Percentiles rank a stretch among this genome's conserved stretches.
phyloP scores from a whole-genome alignment of 2,797 vertebrate genomes.

The Sebastes taczanowskii region DNA sequence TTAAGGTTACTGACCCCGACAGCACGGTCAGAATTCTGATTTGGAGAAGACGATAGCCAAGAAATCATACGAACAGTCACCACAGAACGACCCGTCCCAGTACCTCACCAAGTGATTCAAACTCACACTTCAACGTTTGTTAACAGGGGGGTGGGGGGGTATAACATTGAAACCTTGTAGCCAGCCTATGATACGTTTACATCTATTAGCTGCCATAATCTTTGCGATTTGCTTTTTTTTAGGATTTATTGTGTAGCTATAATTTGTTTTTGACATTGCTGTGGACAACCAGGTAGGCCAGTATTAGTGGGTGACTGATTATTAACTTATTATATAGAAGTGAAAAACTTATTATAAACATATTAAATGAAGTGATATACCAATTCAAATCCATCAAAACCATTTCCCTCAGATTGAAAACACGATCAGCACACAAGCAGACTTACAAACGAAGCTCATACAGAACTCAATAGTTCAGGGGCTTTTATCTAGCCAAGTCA shows the following conservation, averaged over 20 bases:
- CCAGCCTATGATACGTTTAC: conserved; percentile 48
- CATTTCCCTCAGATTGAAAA: conserved; percentile 50
- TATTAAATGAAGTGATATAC: conserved; percentile 44
- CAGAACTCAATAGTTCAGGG: conserved; percentile 68
- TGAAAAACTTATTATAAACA: conserved; percentile 12
- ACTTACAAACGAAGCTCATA: conserved; percentile 66
- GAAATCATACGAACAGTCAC: conserved; percentile 39
- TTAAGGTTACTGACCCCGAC: conserved; percentile 74
- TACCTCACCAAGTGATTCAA: conserved; percentile 35
- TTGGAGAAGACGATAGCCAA: conserved; percentile 52
- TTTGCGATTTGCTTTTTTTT: conserved; percentile 24
- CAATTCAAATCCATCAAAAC: conserved; percentile 51
- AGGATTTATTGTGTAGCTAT: conserved; percentile 10
- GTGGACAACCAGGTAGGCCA: conserved; percentile 21
- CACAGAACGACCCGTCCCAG: conserved; percentile 36
- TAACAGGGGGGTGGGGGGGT: not conserved
- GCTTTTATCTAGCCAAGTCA: conserved; percentile 74
- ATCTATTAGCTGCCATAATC: conserved; percentile 68
- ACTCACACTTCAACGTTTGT: conserved; percentile 32
- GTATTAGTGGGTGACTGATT: conserved; percentile 9
- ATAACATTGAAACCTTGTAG: conserved; percentile 21
- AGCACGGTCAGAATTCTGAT: conserved; percentile 60
- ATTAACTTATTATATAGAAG: conserved; percentile 10
- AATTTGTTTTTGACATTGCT: conserved; percentile 29
- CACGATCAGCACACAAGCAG: conserved; percentile 59